Conservation (phyloP, 2,888 invertebrate genomes). For the Empis stercorea region DNA sequence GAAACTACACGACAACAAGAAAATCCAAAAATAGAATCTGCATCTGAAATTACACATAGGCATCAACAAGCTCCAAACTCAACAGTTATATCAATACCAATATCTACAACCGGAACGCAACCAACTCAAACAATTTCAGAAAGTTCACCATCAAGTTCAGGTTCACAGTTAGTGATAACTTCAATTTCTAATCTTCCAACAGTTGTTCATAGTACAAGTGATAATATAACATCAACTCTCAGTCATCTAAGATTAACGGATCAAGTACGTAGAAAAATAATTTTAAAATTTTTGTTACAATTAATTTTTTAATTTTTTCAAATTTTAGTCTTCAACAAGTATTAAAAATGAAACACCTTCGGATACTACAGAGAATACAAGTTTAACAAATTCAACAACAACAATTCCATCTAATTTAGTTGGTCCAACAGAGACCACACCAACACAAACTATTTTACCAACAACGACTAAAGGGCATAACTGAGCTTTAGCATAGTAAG, state of each 20-base stretch:
- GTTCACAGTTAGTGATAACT: not conserved
- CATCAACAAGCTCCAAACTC: slow-evolving; percentile 2
- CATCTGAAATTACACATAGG: not conserved
- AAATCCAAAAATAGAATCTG: no score
- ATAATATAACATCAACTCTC: not conserved
- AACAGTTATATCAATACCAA: slow-evolving; percentile 3
- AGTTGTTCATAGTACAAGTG: not conserved
- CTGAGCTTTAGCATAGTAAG: no score
- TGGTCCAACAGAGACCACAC: slow-evolving; percentile 10
- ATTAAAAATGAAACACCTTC: not conserved
- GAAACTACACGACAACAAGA: slow-evolving; percentile 12
- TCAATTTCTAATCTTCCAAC: not conserved
- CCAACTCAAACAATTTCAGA: slow-evolving; percentile 3
- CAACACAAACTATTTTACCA: not conserved
- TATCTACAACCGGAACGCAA: not conserved
- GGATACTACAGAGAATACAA: not conserved
- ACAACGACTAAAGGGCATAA: no score
- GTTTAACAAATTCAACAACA: slow-evolving; percentile 3
- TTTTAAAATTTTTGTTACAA: no score
- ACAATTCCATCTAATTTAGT: slow-evolving; percentile 1
- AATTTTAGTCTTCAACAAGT: not conserved
- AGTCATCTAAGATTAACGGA: not conserved
- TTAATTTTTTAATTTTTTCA: no score
- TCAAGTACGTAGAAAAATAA: not conserved
- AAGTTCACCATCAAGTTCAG: not conserved